Percentiles rank a stretch among this genome's conserved stretches.
These are phyloP conservation scores for Caenorhabditis latens DNA, from an alignment of 1,140 invertebrate species.

Conservation along the genomic window DNA sequence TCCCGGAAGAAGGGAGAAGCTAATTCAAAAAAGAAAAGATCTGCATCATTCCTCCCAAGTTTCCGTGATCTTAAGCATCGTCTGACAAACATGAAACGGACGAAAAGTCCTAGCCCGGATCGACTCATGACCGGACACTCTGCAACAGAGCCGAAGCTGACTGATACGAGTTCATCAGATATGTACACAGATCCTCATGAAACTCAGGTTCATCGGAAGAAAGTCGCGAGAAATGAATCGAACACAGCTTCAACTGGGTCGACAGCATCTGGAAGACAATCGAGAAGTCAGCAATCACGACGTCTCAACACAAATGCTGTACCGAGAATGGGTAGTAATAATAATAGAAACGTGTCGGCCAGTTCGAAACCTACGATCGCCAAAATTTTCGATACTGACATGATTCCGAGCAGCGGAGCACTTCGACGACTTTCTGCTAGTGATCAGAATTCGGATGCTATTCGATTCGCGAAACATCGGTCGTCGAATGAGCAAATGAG, in stretches of 20 bases:
- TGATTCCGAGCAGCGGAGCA: constrained; percentile 5
- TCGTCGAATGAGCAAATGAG: constrained; percentile 31
- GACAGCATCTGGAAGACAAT: constrained; percentile 23
- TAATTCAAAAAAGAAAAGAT: neutral
- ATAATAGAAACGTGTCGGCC: neutral
- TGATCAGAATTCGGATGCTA: constrained; percentile 25
- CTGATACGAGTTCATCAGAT: neutral
- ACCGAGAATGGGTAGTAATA: neutral
- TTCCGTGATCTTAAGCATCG: constrained; percentile 6
- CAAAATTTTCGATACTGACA: neutral
- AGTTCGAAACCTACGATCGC: neutral
- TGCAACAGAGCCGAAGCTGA: neutral
- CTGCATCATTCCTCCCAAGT: constrained; percentile 27
- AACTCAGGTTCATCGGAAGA: neutral
- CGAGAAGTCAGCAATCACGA: constrained; percentile 17
- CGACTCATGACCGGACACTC: constrained; percentile 14
- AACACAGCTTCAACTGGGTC: constrained; percentile 21
- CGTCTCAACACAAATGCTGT: constrained; percentile 15
- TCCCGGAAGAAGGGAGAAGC: neutral
- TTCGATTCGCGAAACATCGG: constrained; percentile 8
- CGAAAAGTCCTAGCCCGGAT: constrained; percentile 19
- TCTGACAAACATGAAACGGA: constrained; percentile 21
- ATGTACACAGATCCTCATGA: neutral
- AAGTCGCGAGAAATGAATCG: constrained; percentile 26
- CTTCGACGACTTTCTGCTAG: constrained; percentile 14